Conservation (phyloP, 2,113 vertebrate species). For the Dasyurus viverrinus region DNA sequence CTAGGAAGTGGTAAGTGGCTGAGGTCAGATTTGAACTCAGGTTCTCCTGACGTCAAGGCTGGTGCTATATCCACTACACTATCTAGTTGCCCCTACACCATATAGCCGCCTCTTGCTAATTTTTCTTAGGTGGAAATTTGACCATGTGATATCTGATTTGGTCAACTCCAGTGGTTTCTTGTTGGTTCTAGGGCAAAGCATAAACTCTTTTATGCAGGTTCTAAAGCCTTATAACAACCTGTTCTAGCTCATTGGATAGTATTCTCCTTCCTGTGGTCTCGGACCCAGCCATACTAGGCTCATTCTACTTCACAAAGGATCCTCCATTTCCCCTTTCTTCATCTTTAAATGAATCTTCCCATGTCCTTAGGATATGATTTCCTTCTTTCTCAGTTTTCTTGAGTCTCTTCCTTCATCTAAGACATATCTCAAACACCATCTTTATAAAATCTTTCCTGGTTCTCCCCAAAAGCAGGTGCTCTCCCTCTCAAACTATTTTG, state of each 20-base stretch:
- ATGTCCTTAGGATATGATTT: not conserved
- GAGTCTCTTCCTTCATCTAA: not conserved
- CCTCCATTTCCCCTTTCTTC: not conserved
- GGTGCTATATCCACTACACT: too few species aligned
- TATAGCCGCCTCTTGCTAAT: too few species aligned
- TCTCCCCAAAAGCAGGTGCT: not conserved
- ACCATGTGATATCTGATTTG: not conserved
- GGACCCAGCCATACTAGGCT: not conserved
- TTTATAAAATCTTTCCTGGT: not conserved
- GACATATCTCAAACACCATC: not conserved
- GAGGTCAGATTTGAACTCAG: too few species aligned
- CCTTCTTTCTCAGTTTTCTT: not conserved
- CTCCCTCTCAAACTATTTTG: not conserved
- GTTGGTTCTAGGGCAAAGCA: not conserved
- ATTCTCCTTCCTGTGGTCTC: not conserved
- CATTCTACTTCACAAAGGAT: not conserved
- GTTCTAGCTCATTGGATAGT: not conserved
- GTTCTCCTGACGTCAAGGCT: too few species aligned
- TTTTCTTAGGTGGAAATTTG: not conserved
- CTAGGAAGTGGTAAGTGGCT: too few species aligned
- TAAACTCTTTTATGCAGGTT: not conserved
- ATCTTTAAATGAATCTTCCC: not conserved
- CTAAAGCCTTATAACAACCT: not conserved
- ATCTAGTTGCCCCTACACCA: too few species aligned
- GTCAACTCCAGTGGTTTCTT: not conserved